phyloP scores from a whole-genome alignment of 2,888 invertebrate species.

The Drosophila rellima region DNA sequence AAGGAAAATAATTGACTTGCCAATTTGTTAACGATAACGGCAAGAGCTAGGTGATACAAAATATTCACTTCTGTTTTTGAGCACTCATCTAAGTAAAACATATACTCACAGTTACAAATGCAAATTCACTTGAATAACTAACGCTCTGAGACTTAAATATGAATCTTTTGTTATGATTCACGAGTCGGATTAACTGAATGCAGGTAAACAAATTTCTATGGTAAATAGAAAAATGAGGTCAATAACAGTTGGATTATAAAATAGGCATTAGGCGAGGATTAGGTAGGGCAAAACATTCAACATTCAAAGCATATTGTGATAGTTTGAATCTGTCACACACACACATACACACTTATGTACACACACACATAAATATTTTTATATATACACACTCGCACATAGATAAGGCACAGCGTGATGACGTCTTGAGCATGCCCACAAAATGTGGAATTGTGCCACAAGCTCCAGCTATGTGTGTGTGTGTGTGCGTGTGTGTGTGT shows the following conservation, averaged over 20 bases:
- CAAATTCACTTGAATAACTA: background rate
- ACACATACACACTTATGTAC: background rate
- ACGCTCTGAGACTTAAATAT: slow-evolving; percentile 10
- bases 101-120: slow-evolving; percentile 1
- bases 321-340: slow-evolving; percentile 7
- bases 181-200: slow-evolving; percentile 32
- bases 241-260: slow-evolving; percentile 82
- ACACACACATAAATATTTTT: background rate
- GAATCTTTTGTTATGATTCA: background rate
- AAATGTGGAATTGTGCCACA: slow-evolving; percentile 54
- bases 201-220: slow-evolving; percentile 58
- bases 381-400: background rate
- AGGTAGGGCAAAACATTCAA: slow-evolving; percentile 8
- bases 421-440: slow-evolving; percentile 21
- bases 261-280: slow-evolving; percentile 66
- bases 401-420: slow-evolving; percentile 9
- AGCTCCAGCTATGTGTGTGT: slow-evolving; percentile 39
- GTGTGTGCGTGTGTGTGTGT: slow-evolving; percentile 14
- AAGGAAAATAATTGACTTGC: too few relatives aligned
- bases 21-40: too few relatives aligned
- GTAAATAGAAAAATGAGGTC: slow-evolving; percentile 75
- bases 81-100: background rate
- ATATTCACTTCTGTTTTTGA: background rate
- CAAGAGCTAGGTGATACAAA: too few relatives aligned
- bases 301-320: slow-evolving; percentile 39